These are phyloP conservation scores for Sparus aurata DNA, from an alignment of 2,797 vertebrate species.

Conservation along the genomic window DNA sequence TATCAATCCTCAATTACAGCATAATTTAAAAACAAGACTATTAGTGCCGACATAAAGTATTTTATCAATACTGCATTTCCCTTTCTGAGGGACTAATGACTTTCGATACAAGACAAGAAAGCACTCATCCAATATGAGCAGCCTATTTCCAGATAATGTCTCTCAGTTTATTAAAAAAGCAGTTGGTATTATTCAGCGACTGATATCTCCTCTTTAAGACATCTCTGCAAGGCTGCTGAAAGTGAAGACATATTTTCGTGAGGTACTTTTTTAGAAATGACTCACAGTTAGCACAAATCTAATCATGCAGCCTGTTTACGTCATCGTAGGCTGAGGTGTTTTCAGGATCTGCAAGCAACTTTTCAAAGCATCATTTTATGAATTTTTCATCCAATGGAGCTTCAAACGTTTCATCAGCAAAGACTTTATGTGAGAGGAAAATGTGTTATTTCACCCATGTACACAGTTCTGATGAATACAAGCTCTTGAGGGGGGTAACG, in stretches of 20 bases:
- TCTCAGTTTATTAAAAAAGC: conserved; percentile 49
- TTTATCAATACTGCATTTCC: conserved; percentile 65
- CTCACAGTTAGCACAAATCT: neutral
- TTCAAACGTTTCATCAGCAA: conserved; percentile 7
- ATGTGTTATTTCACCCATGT: neutral
- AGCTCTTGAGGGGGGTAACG: neutral
- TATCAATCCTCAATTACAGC: conserved; percentile 42
- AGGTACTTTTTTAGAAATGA: neutral
- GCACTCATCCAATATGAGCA: conserved; percentile 64
- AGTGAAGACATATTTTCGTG: neutral
- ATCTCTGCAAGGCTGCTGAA: conserved; percentile 33
- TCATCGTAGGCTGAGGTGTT: neutral
- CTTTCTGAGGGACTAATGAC: conserved; percentile 65
- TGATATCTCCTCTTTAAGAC: conserved; percentile 22
- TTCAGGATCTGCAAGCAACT: conserved; percentile 8
- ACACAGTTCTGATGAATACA: neutral
- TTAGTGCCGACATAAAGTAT: conserved; percentile 37
- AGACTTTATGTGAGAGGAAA: neutral
- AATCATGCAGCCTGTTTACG: neutral
- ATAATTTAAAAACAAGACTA: conserved; percentile 42
- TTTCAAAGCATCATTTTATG: conserved; percentile 3
- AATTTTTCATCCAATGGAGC: conserved; percentile 1
- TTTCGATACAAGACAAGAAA: conserved; percentile 50
- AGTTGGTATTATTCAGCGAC: conserved; percentile 37
- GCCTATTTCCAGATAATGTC: conserved; percentile 64